These are phyloP conservation scores for Ophion costatus DNA, from an alignment of 2,888 invertebrate species.

Conservation along the genomic window DNA sequence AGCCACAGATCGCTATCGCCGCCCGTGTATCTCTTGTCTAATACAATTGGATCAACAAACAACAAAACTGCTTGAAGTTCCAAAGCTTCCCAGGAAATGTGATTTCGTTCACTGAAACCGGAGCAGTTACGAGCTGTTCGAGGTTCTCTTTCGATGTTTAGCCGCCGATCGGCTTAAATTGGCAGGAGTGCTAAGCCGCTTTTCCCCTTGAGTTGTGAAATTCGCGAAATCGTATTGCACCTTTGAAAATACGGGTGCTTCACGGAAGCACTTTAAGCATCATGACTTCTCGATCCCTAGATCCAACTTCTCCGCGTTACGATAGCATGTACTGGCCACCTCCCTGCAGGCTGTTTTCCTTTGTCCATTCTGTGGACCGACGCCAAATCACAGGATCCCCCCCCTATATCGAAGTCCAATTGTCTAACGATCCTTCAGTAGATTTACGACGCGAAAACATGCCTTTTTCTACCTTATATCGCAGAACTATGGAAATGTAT, in stretches of 20 bases:
- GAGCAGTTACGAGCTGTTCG: constrained; percentile 41
- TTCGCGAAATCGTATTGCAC: constrained; percentile 59
- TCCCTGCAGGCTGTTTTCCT: constrained; percentile 36
- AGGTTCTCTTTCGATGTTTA: constrained; percentile 53
- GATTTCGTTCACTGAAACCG: constrained; percentile 13
- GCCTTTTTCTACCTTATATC: constrained; percentile 42
- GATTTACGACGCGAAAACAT: constrained; percentile 41
- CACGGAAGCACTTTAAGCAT: constrained; percentile 29
- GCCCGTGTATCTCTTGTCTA: neutral
- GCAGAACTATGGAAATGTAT: constrained; percentile 22
- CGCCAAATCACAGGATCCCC: constrained; percentile 24
- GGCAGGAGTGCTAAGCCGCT: constrained; percentile 60
- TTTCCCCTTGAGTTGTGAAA: constrained; percentile 62
- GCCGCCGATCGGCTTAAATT: constrained; percentile 63
- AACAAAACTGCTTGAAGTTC: constrained; percentile 23
- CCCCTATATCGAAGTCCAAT: constrained; percentile 28
- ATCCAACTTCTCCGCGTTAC: constrained; percentile 26
- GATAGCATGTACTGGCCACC: constrained; percentile 22
- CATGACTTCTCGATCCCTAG: constrained; percentile 27
- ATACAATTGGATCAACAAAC: constrained; percentile 4
- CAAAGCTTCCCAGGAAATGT: neutral
- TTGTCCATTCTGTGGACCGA: constrained; percentile 1
- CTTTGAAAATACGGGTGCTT: constrained; percentile 53
- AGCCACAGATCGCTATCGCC: neutral
- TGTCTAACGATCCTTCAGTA: constrained; percentile 29